Percentiles rank a stretch among this genome's conserved stretches.
phyloP scores from a whole-genome alignment of 2,888 invertebrate genomes.

The Mamestra brassicae region DNA sequence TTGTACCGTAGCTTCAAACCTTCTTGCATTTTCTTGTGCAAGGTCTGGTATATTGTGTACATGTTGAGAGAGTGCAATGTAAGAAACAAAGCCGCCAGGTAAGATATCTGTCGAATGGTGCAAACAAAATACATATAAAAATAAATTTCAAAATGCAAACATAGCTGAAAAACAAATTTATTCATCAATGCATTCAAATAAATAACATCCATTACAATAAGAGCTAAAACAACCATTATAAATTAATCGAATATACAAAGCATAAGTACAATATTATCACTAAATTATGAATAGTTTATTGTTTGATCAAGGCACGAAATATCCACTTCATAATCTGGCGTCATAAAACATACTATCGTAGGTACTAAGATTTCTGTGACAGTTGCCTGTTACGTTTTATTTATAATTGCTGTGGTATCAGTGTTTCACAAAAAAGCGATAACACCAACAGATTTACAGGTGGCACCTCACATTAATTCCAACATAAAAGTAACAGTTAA shows the following conservation, averaged over 20 bases:
- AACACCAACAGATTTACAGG: slow-evolving; percentile 21
- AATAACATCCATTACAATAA: slow-evolving; percentile 70
- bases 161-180: slow-evolving; percentile 84
- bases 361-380: slow-evolving; percentile 18
- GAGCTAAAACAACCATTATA: slow-evolving; percentile 69
- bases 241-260: slow-evolving; percentile 75
- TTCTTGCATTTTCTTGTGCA: slow-evolving; percentile 95
- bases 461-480: slow-evolving; percentile 19
- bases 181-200: slow-evolving; percentile 76
- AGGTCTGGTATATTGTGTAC: slow-evolving; percentile 95
- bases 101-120: slow-evolving; percentile 92
- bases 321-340: slow-evolving; percentile 40
- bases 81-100: slow-evolving; percentile 96
- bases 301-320: slow-evolving; percentile 55
- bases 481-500: slow-evolving; percentile 36
- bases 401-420: slow-evolving; percentile 41
- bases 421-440: slow-evolving; percentile 43
- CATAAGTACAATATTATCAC: slow-evolving; percentile 71
- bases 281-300: slow-evolving; percentile 57
- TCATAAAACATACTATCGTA: slow-evolving; percentile 28
- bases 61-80: slow-evolving; percentile 97
- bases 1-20: slow-evolving; percentile 91
- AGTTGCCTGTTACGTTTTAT: slow-evolving; percentile 29
- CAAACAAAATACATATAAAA: slow-evolving; percentile 77
- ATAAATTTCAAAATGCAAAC: slow-evolving; percentile 72